Evolutionary conservation across 2,888 invertebrate species (phyloP).

Genomic region (Scaptomyza flava): DNA sequence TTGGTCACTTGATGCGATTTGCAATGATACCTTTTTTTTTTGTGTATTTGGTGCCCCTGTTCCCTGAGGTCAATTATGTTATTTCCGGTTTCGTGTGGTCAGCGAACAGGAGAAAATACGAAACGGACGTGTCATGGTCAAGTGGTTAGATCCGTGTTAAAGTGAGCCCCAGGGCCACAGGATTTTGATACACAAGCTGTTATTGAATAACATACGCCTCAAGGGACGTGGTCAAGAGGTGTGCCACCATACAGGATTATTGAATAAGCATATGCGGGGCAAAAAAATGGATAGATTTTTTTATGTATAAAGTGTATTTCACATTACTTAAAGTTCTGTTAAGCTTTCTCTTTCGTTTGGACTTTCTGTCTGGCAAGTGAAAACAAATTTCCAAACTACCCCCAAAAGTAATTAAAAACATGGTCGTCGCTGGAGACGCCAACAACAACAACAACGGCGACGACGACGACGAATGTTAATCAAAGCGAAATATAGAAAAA

Average conservation of each 20-base stretch:
- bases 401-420: constrained; percentile 79
- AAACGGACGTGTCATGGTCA: constrained; percentile 63
- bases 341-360: constrained; percentile 51
- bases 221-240: constrained; percentile 15
- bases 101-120: constrained; percentile 25
- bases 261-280: constrained; percentile 12
- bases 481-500: constrained; percentile 74
- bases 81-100: constrained; percentile 73
- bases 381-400: constrained; percentile 68
- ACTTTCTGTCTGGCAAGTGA: constrained; percentile 14
- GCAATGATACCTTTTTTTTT: constrained; percentile 63
- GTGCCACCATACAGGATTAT: constrained; percentile 24
- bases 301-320: constrained; percentile 3
- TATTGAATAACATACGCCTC: constrained; percentile 63
- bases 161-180: constrained; percentile 47
- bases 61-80: constrained; percentile 77
- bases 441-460: constrained; percentile 12
- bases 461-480: constrained; percentile 69
- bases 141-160: constrained; percentile 64
- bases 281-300: background rate
- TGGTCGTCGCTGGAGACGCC: constrained; percentile 62
- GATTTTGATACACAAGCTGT: constrained; percentile 48
- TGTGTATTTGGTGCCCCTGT: constrained; percentile 16
- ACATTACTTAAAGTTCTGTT: constrained; percentile 36
- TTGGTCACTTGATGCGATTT: constrained; percentile 78